Evolutionary conservation across 2,113 vertebrate genomes (phyloP).

Genomic region (Lycocorax pyrrhopterus): DNA sequence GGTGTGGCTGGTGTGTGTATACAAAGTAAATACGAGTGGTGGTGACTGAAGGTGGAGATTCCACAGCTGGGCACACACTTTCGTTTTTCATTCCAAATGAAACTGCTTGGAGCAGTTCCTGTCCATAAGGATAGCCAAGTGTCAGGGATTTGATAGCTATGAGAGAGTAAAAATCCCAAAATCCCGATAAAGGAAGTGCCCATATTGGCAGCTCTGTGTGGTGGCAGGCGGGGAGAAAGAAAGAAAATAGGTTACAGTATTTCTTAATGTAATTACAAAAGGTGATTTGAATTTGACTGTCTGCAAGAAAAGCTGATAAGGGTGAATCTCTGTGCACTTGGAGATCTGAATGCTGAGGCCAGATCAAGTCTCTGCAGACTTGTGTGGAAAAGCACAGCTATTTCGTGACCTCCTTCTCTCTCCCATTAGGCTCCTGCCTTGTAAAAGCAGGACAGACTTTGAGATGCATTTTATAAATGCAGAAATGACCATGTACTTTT

Average conservation of each 20-base stretch:
- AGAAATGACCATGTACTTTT: not conserved
- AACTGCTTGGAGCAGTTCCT: not conserved
- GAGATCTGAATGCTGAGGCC: conserved; percentile 28
- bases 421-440: not conserved
- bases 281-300: conserved; percentile 35
- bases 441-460: not conserved
- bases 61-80: not conserved
- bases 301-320: conserved; percentile 21
- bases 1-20: not conserved
- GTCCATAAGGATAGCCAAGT: not conserved
- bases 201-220: accelerated
- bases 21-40: not conserved
- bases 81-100: not conserved
- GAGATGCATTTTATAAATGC: not conserved
- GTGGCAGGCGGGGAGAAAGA: not conserved
- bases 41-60: not conserved
- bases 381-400: not conserved
- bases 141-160: not conserved
- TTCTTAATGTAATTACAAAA: conserved; percentile 37
- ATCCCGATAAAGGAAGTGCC: not conserved
- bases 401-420: conserved; percentile 23
- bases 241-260: conserved; percentile 23
- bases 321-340: conserved; percentile 14
- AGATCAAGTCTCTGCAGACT: conserved; percentile 27
- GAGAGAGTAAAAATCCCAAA: not conserved